A percentile compares a stretch with the other conserved stretches of the same genome.
Evolutionary conservation across 2,113 vertebrate species (phyloP).

Genomic region (Asarcornis scutulata): DNA sequence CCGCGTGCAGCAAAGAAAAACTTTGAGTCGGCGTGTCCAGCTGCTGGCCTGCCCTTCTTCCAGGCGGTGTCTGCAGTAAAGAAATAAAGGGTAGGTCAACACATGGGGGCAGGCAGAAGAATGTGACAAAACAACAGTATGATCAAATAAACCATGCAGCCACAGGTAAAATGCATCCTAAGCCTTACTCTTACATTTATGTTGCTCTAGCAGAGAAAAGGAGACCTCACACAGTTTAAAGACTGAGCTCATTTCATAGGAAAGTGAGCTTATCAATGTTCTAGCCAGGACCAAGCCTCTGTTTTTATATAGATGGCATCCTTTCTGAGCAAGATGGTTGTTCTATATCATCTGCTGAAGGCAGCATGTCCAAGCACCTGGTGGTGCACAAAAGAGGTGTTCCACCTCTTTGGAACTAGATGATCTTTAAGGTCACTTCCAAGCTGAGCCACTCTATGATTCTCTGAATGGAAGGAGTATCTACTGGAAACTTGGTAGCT

Average conservation of each 20-base stretch:
- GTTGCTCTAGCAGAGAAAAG: neutral
- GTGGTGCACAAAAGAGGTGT: too few relatives aligned
- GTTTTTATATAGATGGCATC: too few relatives aligned
- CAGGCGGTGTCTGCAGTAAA: constrained; percentile 85
- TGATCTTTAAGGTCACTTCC: too few relatives aligned
- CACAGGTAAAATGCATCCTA: accelerated
- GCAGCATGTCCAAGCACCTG: neutral
- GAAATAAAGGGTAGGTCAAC: neutral
- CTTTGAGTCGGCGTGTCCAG: constrained; percentile 95
- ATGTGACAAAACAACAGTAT: accelerated
- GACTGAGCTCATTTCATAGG: neutral
- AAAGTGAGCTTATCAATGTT: neutral
- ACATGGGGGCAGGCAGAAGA: neutral
- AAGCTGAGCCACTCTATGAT: too few relatives aligned
- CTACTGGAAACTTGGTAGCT: neutral
- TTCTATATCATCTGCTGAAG: neutral
- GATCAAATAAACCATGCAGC: neutral
- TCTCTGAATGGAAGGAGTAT: neutral
- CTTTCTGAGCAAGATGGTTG: neutral
- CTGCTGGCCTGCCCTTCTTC: constrained; percentile 98
- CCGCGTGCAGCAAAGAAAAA: constrained; percentile 97
- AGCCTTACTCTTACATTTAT: neutral
- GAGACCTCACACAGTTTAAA: neutral
- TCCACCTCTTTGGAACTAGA: too few relatives aligned
- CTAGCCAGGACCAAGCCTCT: neutral